Evolutionary conservation across 2,797 vertebrate genomes (phyloP).

Genomic region (Anguilla obscura): DNA sequence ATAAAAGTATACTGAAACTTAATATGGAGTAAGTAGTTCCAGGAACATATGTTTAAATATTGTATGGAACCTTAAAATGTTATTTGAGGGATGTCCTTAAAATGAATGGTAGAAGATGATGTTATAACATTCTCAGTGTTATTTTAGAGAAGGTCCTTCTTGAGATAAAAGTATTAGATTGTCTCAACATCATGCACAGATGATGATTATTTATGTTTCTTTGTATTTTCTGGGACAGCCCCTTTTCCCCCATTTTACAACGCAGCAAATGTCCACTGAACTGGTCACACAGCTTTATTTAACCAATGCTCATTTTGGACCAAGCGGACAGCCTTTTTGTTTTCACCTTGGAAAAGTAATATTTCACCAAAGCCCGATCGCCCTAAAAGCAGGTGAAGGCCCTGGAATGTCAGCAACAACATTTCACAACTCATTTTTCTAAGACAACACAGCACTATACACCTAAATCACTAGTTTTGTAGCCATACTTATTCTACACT

Average conservation of each 20-base stretch:
- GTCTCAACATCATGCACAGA: not conserved
- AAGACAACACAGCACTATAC: not conserved
- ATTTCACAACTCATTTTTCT: conserved; percentile 13
- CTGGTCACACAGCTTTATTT: not conserved
- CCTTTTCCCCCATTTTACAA: not conserved
- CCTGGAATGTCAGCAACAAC: not conserved
- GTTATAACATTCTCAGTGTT: not conserved
- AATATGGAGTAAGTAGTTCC: not conserved
- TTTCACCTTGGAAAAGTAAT: not conserved
- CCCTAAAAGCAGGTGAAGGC: conserved; percentile 11
- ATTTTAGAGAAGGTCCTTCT: not conserved
- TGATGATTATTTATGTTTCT: not conserved
- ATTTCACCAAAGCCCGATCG: not conserved
- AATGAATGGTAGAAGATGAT: not conserved
- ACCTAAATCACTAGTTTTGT: not conserved
- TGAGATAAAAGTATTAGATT: not conserved
- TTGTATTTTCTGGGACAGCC: not conserved
- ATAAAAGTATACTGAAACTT: not conserved
- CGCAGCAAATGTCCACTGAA: not conserved
- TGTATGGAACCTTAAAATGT: not conserved
- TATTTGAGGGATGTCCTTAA: not conserved
- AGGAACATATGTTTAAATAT: not conserved
- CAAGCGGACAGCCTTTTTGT: not conserved
- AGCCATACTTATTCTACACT: not conserved
- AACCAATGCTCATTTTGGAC: no score